Evolutionary conservation across 2,888 invertebrate species (phyloP).

Genomic region (Ypsolopha scabrella): DNA sequence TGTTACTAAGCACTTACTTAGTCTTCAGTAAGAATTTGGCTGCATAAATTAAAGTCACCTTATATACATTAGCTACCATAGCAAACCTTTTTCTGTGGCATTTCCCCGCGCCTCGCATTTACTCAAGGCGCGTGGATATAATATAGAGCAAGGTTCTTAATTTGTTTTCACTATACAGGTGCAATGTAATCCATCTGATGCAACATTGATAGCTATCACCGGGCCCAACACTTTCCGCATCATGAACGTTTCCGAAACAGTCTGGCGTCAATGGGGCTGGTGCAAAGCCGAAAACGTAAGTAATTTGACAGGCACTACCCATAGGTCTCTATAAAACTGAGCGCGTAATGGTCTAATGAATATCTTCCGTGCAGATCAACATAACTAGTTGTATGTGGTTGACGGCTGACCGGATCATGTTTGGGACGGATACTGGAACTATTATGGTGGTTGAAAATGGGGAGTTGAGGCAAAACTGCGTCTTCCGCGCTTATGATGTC

Average conservation of each 20-base stretch:
- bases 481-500: slow-evolving; percentile 73
- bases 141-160: neutral
- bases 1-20: too few species aligned
- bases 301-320: neutral
- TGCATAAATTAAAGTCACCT: too few species aligned
- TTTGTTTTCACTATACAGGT: slow-evolving; percentile 61
- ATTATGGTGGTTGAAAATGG: slow-evolving; percentile 88
- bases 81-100: too few species aligned
- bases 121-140: too few species aligned
- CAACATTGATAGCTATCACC: slow-evolving; percentile 77
- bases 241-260: slow-evolving; percentile 80
- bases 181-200: slow-evolving; percentile 82
- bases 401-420: slow-evolving; percentile 83
- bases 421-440: slow-evolving; percentile 82
- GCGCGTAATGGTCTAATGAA: neutral
- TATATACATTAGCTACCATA: neutral
- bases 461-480: slow-evolving; percentile 76
- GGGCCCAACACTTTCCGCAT: slow-evolving; percentile 78
- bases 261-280: slow-evolving; percentile 87
- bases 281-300: slow-evolving; percentile 80
- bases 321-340: slow-evolving; percentile 1
- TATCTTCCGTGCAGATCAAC: slow-evolving; percentile 55
- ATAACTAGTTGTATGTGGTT: slow-evolving; percentile 86
- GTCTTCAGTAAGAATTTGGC: too few species aligned
- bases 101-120: neutral